A percentile compares a stretch with the other conserved stretches of the same genome.
Conservation (phyloP, 2,113 vertebrate genomes). For the Brachionichthys hirsutus region DNA sequence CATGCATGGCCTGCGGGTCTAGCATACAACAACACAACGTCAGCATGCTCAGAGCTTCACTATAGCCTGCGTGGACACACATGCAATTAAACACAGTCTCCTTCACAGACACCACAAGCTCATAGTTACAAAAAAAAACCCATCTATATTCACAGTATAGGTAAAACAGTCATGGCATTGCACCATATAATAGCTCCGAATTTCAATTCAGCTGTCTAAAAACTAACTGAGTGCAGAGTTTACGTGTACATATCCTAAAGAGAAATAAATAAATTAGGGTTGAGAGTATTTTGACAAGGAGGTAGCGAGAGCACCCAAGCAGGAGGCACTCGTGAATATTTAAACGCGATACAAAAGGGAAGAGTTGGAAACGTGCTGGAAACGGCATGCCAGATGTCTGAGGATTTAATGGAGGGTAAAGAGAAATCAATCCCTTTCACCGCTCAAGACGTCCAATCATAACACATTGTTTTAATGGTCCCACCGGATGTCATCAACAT, state of each 20-base stretch:
- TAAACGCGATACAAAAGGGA: conserved; percentile 75
- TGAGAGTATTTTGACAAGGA: conserved; percentile 79
- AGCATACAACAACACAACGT: conserved; percentile 61
- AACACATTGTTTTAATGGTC: conserved; percentile 76
- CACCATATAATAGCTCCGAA: conserved; percentile 45
- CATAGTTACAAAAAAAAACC: conserved; percentile 6
- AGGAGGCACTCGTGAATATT: conserved; percentile 80
- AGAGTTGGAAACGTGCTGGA: conserved; percentile 34
- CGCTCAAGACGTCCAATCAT: conserved; percentile 81
- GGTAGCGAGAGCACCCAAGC: conserved; percentile 70
- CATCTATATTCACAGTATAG: not conserved
- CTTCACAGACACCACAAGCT: conserved; percentile 20
- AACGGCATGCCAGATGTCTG: conserved; percentile 80
- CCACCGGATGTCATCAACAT: conserved; percentile 54
- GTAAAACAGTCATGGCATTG: conserved; percentile 27
- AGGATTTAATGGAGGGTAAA: conserved; percentile 78
- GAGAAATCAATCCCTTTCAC: conserved; percentile 78
- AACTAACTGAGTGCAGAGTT: conserved; percentile 8
- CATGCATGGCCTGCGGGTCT: conserved; percentile 61
- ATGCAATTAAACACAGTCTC: conserved; percentile 23
- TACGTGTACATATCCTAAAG: conserved; percentile 17
- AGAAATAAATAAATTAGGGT: conserved; percentile 44
- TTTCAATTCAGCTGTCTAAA: conserved; percentile 52
- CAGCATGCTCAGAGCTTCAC: conserved; percentile 30
- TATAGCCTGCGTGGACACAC: conserved; percentile 3